A percentile compares a stretch with the other conserved stretches of the same genome.
Evolutionary conservation across 2,797 vertebrate genomes (phyloP).

Genomic region (Hyperoplus lanceolatus): DNA sequence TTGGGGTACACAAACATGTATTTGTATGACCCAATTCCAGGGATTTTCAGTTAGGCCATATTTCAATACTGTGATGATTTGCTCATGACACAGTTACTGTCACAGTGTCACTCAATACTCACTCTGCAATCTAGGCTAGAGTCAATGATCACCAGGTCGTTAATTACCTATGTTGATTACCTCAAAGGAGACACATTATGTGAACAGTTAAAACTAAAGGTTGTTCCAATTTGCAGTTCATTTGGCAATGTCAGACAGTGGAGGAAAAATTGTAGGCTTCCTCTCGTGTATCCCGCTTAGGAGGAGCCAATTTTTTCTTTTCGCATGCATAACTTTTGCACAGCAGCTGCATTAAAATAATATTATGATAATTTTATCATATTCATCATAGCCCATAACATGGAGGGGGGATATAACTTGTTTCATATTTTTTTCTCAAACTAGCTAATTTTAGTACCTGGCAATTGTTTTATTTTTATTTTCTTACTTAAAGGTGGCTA

Average conservation of each 20-base stretch:
- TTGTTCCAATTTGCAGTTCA: neutral
- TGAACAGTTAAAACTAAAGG: neutral
- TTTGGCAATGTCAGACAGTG: neutral
- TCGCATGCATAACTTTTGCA: neutral
- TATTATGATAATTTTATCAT: neutral
- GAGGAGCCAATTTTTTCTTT: neutral
- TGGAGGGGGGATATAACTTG: no score
- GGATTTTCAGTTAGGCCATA: neutral
- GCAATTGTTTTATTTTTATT: neutral
- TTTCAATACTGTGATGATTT: neutral
- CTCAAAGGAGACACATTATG: neutral
- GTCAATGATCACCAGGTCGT: neutral
- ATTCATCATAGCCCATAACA: no score
- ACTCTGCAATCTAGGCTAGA: neutral
- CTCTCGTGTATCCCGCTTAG: neutral
- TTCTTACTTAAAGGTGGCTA: neutral
- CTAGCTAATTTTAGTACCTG: no score
- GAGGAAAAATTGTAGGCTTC: neutral
- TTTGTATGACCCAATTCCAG: neutral
- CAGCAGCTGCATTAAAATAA: neutral
- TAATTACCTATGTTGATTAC: neutral
- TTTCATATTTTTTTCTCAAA: no score
- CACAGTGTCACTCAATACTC: neutral
- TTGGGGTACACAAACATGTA: neutral
- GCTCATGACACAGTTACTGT: conserved; percentile 4